These are phyloP conservation scores for Cyclophora albipunctata DNA, from an alignment of 2,888 invertebrate genomes.

Conservation along the genomic window DNA sequence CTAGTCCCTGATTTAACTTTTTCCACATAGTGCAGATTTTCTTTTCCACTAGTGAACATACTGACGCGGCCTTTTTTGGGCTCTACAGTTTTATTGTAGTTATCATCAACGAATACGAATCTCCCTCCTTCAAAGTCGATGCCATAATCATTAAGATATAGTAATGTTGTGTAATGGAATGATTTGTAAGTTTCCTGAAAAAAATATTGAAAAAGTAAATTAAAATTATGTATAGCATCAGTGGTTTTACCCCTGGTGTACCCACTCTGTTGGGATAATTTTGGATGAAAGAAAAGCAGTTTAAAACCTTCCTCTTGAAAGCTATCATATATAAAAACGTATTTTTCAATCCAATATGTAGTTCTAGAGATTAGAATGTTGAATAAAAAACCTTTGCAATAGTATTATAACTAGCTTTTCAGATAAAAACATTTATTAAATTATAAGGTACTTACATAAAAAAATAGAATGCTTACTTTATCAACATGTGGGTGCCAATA, in stretches of 20 bases:
- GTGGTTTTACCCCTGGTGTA: not conserved
- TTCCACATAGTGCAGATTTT: constrained; percentile 90
- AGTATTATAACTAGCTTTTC: too few species aligned
- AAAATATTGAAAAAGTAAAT: constrained; percentile 9
- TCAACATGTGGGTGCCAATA: constrained; percentile 94
- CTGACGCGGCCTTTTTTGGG: constrained; percentile 86
- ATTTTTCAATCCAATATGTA: not conserved
- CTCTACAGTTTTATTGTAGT: constrained; percentile 80
- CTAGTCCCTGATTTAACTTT: constrained; percentile 83
- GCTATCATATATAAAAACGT: not conserved
- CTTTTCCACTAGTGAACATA: constrained; percentile 91
- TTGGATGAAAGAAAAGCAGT: not conserved
- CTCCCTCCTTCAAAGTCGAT: constrained; percentile 88
- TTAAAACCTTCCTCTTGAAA: not conserved
- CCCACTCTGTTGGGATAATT: not conserved
- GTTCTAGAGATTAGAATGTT: not conserved
- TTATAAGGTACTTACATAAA: too few species aligned
- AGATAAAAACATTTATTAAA: too few species aligned
- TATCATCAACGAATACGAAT: constrained; percentile 85
- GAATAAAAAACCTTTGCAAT: too few species aligned
- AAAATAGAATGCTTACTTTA: constrained; percentile 74
- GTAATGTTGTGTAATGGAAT: constrained; percentile 89
- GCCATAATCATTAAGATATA: constrained; percentile 85
- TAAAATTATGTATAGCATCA: not conserved
- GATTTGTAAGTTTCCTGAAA: constrained; percentile 88